Evolutionary conservation across 1,140 invertebrate genomes (phyloP), one percentile per base, ranked within the genome.

Genomic region (Diorhabda elongata): DNA sequence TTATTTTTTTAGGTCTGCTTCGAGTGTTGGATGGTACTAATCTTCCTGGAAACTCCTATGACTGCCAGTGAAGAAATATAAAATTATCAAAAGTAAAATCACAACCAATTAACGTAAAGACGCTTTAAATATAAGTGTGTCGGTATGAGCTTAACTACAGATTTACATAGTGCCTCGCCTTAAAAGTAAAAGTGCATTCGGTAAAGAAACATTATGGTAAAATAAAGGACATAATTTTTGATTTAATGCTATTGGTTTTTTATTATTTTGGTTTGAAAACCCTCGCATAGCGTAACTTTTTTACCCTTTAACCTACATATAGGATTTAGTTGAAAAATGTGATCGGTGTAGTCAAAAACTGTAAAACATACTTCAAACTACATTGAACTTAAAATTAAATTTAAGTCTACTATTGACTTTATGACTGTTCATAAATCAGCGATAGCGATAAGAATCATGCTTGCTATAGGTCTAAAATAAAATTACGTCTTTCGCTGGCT

Each of bases 91-190:
- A 26, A 9, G 45, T 9, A 43, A 58, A 7, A 42, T 47, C 26
- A 7, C 44, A 47, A 52, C 44, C 45, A 64, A 64, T 57, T 42
- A 65, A 57, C 42, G 26, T 11, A 69, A 42, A 45, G 67, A 71
- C 70, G 63, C 70, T 66, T 64, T 11, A 58, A 44, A 44, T 47
- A 43, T 47, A 60, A 72, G 68, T 72, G 72, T 75, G 74, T 76
- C 75, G 75, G 72, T 76, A 78, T 76, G 75, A 78, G 75, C 76
- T 78, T 78, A 77, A 56, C 60, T 42, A 52, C 71, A 70, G 58
- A 72, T 70, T 66, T 71, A 76, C 72, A 77, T 74, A 78, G 77
- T 78, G 77, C 77, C 77, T 78, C 77, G 77, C 74, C 75, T 75
- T 71, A 64, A 70, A 58, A 64, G 66, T 66, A 63, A 67, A 71